A percentile compares a stretch with the other conserved stretches of the same genome.
Conservation (phyloP, 2,888 invertebrate species). For the Trisateles emortualis region DNA sequence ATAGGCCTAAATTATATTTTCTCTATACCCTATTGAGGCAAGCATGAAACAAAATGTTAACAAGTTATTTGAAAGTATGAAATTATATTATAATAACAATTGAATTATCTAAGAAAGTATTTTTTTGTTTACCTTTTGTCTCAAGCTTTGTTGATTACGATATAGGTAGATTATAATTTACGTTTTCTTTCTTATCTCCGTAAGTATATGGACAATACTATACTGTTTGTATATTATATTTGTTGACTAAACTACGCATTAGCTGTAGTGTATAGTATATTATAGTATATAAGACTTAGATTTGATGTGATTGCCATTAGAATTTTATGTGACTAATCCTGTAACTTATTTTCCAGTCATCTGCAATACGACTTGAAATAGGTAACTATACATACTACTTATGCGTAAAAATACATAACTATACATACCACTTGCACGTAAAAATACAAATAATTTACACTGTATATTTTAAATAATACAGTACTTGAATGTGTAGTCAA, state of each 20-base stretch:
- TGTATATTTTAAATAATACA: slow-evolving; percentile 44
- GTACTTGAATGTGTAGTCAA: slow-evolving; percentile 58
- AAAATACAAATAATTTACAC: slow-evolving; percentile 16
- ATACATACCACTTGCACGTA: slow-evolving; percentile 17
- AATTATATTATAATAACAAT: too few relatives aligned
- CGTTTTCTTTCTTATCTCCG: slow-evolving; percentile 12
- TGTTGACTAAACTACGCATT: slow-evolving; percentile 38
- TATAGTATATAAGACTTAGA: slow-evolving; percentile 53
- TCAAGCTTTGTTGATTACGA: too few relatives aligned
- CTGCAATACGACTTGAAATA: slow-evolving; percentile 14
- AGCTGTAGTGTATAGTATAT: slow-evolving; percentile 49
- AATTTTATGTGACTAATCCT: slow-evolving; percentile 46
- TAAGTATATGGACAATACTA: slow-evolving; percentile 23
- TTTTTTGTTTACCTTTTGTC: too few relatives aligned
- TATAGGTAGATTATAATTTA: background rate
- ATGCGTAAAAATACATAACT: background rate
- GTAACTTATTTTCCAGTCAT: slow-evolving; percentile 38
- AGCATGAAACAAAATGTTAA: too few relatives aligned
- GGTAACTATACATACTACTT: too few relatives aligned
- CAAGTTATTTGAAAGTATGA: too few relatives aligned
- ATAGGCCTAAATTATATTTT: slow-evolving; percentile 43
- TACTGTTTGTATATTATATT: slow-evolving; percentile 37
- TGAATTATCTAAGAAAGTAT: too few relatives aligned
- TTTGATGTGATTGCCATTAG: slow-evolving; percentile 69
- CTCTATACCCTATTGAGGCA: too few relatives aligned